Conservation (phyloP, 37 sponge, comb jelly and placozoan genomes). For the Spongia lamella region DNA sequence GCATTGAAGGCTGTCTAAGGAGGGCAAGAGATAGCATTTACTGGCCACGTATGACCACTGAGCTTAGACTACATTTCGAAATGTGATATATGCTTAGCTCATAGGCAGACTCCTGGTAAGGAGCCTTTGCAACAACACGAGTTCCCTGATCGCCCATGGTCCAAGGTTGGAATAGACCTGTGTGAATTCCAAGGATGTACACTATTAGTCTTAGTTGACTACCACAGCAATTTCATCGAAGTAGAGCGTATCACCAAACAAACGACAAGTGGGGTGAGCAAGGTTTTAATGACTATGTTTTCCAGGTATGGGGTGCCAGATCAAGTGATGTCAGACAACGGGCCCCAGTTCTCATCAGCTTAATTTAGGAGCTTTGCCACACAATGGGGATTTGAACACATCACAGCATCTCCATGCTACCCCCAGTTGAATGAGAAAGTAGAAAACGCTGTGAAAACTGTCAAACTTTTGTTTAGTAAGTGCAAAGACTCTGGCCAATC, state of each 20-base stretch:
- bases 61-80: constrained; percentile 14
- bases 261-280: background rate
- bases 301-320: constrained; percentile 34
- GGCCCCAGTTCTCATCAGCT: constrained; percentile 38
- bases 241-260: background rate
- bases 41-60: constrained; percentile 43
- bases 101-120: background rate
- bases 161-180: constrained; percentile 13
- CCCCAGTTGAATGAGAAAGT: constrained; percentile 56
- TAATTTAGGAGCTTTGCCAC: constrained; percentile 36
- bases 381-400: constrained; percentile 30
- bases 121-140: constrained; percentile 30
- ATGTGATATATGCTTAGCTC: constrained; percentile 11
- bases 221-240: background rate
- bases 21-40: constrained; percentile 29
- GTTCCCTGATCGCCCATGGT: constrained; percentile 23
- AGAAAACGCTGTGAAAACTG: constrained; percentile 56
- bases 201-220: background rate
- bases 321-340: constrained; percentile 28
- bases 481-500: constrained; percentile 25
- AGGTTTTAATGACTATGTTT: constrained; percentile 15
- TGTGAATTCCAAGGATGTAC: background rate
- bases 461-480: constrained; percentile 46
- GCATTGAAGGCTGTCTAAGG: constrained; percentile 6
- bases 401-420: constrained; percentile 19